Evolutionary conservation across 2,113 vertebrate genomes (phyloP).

Genomic region (Lasiurus borealis): DNA sequence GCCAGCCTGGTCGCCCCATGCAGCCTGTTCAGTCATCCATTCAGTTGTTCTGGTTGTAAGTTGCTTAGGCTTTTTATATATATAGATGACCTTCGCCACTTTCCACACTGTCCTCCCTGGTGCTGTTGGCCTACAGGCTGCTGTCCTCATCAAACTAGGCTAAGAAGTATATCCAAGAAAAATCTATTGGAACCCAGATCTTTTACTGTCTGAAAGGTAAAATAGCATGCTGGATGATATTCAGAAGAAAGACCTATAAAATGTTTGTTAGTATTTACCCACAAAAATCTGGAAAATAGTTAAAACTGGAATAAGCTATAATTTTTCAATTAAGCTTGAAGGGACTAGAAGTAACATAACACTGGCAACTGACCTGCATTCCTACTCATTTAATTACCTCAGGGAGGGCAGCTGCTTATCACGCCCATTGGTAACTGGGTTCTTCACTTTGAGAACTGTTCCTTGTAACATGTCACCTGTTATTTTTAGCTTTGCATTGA

Average conservation of each 20-base stretch:
- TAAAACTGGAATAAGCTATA: background rate
- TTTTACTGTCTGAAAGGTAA: background rate
- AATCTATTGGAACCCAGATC: background rate
- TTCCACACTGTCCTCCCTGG: background rate
- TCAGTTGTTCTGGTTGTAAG: too few species aligned
- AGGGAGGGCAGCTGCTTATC: background rate
- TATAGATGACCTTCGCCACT: background rate
- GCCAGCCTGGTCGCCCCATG: too few species aligned
- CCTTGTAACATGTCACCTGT: background rate
- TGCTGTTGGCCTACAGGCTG: background rate
- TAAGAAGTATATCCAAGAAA: background rate
- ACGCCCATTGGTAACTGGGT: background rate
- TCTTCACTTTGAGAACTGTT: background rate
- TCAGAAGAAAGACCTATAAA: background rate
- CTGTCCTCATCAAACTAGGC: background rate
- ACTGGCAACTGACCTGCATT: background rate
- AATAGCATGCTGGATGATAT: background rate
- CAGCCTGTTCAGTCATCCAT: too few species aligned
- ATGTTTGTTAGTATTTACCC: background rate
- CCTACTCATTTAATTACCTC: background rate
- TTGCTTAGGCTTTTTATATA: too few species aligned
- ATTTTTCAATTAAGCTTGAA: background rate
- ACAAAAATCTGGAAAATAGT: background rate
- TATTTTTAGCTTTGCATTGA: conserved; percentile 36
- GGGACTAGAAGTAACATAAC: background rate